A percentile compares a stretch with the other conserved stretches of the same genome.
phyloP scores from a whole-genome alignment of 2,113 vertebrate genomes.

The Pedionomus torquatus region DNA sequence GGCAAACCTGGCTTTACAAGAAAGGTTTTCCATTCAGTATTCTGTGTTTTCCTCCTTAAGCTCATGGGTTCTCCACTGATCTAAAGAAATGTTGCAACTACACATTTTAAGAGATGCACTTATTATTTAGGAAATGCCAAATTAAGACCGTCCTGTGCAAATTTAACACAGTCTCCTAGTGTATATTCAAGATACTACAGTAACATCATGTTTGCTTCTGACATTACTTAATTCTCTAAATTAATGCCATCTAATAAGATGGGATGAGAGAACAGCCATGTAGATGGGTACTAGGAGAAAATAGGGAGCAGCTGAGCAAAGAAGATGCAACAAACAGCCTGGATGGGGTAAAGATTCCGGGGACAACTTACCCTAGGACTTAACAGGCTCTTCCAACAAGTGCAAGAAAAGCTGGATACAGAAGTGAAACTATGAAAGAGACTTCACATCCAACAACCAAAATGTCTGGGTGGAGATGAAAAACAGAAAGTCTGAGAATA shows the following conservation, averaged over 20 bases:
- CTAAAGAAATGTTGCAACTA: background rate
- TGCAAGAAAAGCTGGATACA: background rate
- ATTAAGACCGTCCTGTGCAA: background rate
- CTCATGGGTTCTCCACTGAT: background rate
- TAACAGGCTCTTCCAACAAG: background rate
- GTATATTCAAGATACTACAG: background rate
- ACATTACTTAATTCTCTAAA: background rate
- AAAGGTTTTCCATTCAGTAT: background rate
- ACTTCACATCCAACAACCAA: background rate
- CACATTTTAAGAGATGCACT: background rate
- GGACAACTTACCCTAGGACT: background rate
- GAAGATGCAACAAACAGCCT: background rate
- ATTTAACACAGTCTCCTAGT: background rate
- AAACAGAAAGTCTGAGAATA: background rate
- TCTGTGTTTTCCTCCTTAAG: background rate
- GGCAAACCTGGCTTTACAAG: background rate
- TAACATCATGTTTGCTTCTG: background rate
- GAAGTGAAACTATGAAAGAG: background rate
- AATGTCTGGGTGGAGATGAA: background rate
- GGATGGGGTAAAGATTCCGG: background rate
- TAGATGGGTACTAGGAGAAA: background rate
- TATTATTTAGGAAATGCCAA: background rate
- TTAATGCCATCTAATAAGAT: background rate
- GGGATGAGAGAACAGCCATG: background rate
- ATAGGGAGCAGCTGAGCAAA: background rate